Evolutionary conservation across 2,113 vertebrate genomes (phyloP), one percentile per base, ranked within the genome.

Genomic region (Centropus unirufus): DNA sequence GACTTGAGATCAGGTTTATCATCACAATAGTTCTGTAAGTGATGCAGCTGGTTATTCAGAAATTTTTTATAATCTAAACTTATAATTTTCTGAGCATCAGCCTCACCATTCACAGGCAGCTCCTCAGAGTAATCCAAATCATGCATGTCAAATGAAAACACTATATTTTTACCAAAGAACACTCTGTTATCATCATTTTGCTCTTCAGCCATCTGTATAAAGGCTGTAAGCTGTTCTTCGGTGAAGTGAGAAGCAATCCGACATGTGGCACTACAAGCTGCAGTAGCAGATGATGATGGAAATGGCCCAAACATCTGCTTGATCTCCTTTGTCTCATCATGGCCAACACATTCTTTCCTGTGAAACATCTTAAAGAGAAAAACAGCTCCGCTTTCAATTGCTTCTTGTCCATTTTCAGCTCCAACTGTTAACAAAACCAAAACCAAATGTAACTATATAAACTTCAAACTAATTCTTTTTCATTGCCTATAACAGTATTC

Each of bases 221-320:
- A 98, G 80, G 98, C 97, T 78, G 98, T 97, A 44, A 99, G 97
- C 85, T 95, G 96, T 47, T 98, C 98, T 89, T 98, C 98, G 86
- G 92, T 95, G 40, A 99, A 97, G 70, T 96, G 96, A 75, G 98
- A 98, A 89, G 98, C 97, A 91, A 99, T 98, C 69, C 97, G 97
- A 94, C 96, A 97, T 34, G 98, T 98, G 49, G 98, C 98, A 84
- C 97, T 86, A 90, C 98, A 99, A 95, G 98, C 98, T 80, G 97
- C 92, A 42, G 98, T 98, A 9, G 99, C 99, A 90, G 98, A 98
- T 22, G 98, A 98, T 1, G 98, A 98, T 1, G 99, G 99, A 91
- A 99, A 99, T 1, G 99, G 99, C 40, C 99, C 99, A 90, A 99
- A 99, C 99, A 99, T 99, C 92, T 99, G 99, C 83, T 99, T 99